These are phyloP conservation scores for Leucopsar rothschildi DNA, from an alignment of 2,113 vertebrate genomes.

Conservation along the genomic window DNA sequence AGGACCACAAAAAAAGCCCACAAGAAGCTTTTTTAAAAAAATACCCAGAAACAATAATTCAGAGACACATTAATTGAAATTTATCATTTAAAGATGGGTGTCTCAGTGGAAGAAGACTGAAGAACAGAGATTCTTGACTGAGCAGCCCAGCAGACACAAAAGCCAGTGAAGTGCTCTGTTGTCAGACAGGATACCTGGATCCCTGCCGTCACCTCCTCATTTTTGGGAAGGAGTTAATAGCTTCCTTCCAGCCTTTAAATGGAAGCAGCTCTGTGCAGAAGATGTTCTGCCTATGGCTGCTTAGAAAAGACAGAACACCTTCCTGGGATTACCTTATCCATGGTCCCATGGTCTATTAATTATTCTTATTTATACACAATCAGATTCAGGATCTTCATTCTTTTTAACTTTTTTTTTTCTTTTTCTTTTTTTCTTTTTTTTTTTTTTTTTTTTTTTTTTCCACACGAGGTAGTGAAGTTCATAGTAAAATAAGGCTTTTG, in stretches of 20 bases:
- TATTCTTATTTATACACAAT: background rate
- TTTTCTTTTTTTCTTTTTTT: background rate
- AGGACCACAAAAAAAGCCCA: background rate
- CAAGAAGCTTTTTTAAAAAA: background rate
- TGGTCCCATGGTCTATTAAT: background rate
- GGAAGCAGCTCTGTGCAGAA: background rate
- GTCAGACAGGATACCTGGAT: background rate
- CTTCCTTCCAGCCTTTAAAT: background rate
- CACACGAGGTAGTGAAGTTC: background rate
- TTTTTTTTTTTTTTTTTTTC: background rate
- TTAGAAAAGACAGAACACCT: background rate
- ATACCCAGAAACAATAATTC: background rate
- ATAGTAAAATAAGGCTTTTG: background rate
- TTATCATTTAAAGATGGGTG: background rate
- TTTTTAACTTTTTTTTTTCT: background rate
- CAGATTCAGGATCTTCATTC: background rate
- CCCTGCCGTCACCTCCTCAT: background rate
- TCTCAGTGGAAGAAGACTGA: background rate
- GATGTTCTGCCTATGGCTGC: background rate
- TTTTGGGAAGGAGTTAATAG: background rate
- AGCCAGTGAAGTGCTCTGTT: background rate
- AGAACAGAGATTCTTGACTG: background rate
- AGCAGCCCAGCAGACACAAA: background rate
- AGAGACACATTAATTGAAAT: constrained; percentile 15
- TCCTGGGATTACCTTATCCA: background rate